A percentile compares a stretch with the other conserved stretches of the same genome.
Conservation (phyloP, 2,888 invertebrate genomes). For the Neoscelio sp. region DNA sequence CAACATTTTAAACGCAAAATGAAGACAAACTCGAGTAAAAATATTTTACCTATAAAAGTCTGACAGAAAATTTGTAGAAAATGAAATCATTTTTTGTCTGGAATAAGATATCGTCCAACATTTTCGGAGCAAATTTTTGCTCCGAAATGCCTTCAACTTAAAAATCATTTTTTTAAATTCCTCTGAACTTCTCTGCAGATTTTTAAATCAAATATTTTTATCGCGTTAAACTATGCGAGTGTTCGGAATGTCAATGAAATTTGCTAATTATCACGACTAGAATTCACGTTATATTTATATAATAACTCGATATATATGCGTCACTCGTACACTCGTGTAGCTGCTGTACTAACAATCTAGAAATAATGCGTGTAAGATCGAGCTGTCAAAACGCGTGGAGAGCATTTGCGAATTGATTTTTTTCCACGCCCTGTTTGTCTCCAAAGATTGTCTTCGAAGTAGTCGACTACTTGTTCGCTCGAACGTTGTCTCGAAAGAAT, state of each 20-base stretch:
- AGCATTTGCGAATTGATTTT: slow-evolving; percentile 64
- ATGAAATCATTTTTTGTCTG: too few species aligned
- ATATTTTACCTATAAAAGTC: slow-evolving; percentile 1
- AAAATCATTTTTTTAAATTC: too few species aligned
- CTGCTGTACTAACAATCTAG: slow-evolving; percentile 63
- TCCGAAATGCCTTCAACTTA: too few species aligned
- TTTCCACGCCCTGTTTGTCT: slow-evolving; percentile 69
- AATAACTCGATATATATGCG: slow-evolving; percentile 56
- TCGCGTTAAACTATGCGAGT: slow-evolving; percentile 5
- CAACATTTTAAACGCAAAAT: slow-evolving; percentile 26
- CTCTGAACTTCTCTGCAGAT: neutral
- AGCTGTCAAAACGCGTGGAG: slow-evolving; percentile 60
- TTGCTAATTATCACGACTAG: slow-evolving; percentile 53
- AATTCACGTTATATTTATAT: slow-evolving; percentile 62
- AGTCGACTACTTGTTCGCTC: slow-evolving; percentile 54
- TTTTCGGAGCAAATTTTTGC: too few species aligned
- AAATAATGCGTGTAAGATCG: slow-evolving; percentile 58
- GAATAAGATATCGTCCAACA: too few species aligned
- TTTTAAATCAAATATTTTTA: too few species aligned
- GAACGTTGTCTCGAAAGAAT: slow-evolving; percentile 55
- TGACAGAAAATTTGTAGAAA: neutral
- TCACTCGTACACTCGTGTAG: slow-evolving; percentile 64
- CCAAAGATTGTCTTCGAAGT: slow-evolving; percentile 70
- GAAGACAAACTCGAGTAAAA: too few species aligned
- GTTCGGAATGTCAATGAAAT: too few species aligned